Evolutionary conservation across 1,140 invertebrate species (phyloP).

Genomic region (Belonocnema kinseyi): DNA sequence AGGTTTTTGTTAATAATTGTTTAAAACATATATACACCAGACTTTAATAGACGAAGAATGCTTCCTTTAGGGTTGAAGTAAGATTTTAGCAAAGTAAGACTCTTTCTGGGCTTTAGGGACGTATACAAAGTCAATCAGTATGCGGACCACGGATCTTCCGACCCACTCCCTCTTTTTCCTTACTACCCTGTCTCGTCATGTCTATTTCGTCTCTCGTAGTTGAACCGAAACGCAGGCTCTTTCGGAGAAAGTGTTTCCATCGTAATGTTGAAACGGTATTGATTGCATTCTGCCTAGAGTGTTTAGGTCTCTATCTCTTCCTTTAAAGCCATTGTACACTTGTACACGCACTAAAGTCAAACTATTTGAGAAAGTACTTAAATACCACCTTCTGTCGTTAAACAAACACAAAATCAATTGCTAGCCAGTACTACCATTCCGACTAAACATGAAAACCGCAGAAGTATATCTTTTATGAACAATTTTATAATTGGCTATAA

Average conservation of each 20-base stretch:
- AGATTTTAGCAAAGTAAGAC: constrained; percentile 49
- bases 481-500: too few relatives aligned
- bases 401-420: neutral
- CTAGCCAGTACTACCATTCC: too few relatives aligned
- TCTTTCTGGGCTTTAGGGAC: constrained; percentile 58
- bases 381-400: neutral
- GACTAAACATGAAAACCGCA: too few relatives aligned
- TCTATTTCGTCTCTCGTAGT: constrained; percentile 32
- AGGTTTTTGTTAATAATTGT: too few relatives aligned
- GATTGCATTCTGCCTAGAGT: constrained; percentile 66
- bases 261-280: constrained; percentile 75
- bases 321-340: constrained; percentile 50
- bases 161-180: constrained; percentile 52
- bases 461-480: too few relatives aligned
- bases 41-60: too few relatives aligned
- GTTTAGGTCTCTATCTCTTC: constrained; percentile 48
- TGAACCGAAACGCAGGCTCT: constrained; percentile 71
- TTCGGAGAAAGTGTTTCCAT: constrained; percentile 73
- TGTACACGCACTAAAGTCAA: constrained; percentile 40
- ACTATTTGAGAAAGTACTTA: neutral
- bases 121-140: constrained; percentile 69
- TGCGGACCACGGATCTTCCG: constrained; percentile 72
- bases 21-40: too few relatives aligned
- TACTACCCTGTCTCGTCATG: constrained; percentile 34
- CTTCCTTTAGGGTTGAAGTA: constrained; percentile 33